Conservation (phyloP, 1,140 invertebrate genomes). For the Oryctes rhinoceros region DNA sequence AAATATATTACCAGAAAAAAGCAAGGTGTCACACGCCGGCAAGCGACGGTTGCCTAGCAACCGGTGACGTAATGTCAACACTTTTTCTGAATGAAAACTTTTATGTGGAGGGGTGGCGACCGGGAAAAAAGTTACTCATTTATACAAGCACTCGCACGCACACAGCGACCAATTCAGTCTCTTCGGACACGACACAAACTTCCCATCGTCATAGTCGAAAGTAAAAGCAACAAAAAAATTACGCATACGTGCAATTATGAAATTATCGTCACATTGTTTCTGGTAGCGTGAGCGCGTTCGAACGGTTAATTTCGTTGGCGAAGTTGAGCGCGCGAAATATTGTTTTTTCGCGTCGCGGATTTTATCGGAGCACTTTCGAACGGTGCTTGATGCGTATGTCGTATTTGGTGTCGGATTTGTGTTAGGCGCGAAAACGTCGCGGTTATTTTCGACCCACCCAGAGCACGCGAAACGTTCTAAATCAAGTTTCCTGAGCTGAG, state of each 20-base stretch:
- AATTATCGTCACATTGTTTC: no score
- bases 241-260: no score
- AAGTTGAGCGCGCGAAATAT: slow-evolving; percentile 23
- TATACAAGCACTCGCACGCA: slow-evolving; percentile 34
- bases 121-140: slow-evolving; percentile 48
- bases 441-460: slow-evolving; percentile 39
- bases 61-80: slow-evolving; percentile 68
- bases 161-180: slow-evolving; percentile 1
- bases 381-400: no score
- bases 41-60: slow-evolving; percentile 64
- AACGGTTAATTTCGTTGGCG: neutral
- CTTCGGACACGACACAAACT: neutral
- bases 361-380: no score
- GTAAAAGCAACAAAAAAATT: neutral
- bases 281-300: no score
- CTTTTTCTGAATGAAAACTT: slow-evolving; percentile 72
- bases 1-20: slow-evolving; percentile 38
- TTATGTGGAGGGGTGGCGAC: slow-evolving; percentile 53
- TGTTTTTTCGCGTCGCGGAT: no score
- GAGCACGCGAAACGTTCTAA: slow-evolving; percentile 46
- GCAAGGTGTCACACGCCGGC: slow-evolving; percentile 43
- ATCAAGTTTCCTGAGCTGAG: slow-evolving; percentile 52
- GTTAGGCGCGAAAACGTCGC: neutral
- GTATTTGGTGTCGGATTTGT: neutral
- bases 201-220: neutral